These are phyloP conservation scores for Eospalax fontanierii DNA, from an alignment of 2,797 vertebrate genomes.

Conservation along the genomic window DNA sequence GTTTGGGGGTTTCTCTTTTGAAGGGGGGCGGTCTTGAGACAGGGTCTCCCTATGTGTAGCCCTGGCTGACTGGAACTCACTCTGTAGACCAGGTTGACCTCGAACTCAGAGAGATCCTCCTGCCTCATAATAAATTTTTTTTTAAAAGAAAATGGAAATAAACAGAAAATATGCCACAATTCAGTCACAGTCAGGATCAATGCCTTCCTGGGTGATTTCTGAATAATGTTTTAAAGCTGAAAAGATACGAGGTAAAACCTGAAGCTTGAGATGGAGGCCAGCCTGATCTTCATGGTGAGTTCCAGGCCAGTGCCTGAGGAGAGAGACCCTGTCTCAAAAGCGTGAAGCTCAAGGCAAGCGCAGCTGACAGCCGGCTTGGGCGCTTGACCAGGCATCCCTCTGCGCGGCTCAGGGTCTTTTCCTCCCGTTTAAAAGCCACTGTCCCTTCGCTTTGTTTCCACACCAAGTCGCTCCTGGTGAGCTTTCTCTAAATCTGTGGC, in stretches of 20 bases:
- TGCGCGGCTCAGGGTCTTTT: too few relatives aligned
- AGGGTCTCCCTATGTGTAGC: too few relatives aligned
- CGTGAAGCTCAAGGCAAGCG: neutral
- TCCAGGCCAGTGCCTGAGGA: too few relatives aligned
- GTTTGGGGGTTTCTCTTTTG: too few relatives aligned
- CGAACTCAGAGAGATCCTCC: too few relatives aligned
- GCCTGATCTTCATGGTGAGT: too few relatives aligned
- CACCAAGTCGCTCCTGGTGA: neutral
- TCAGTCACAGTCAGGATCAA: neutral
- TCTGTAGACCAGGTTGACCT: too few relatives aligned
- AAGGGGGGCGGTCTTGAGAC: too few relatives aligned
- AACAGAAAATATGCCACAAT: neutral
- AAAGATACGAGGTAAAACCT: neutral
- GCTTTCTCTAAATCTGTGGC: neutral
- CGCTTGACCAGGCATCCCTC: neutral
- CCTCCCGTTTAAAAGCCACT: neutral
- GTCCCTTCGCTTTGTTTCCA: neutral
- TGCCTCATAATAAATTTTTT: neutral
- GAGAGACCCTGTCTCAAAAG: too few relatives aligned
- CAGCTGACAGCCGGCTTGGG: too few relatives aligned
- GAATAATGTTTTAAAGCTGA: neutral
- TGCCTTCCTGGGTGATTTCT: neutral
- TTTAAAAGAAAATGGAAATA: neutral
- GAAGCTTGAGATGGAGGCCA: too few relatives aligned
- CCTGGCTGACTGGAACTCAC: too few relatives aligned